Evolutionary conservation across 2,888 invertebrate genomes (phyloP), one percentile per base, ranked within the genome.

Genomic region (Sialis lutaria): DNA sequence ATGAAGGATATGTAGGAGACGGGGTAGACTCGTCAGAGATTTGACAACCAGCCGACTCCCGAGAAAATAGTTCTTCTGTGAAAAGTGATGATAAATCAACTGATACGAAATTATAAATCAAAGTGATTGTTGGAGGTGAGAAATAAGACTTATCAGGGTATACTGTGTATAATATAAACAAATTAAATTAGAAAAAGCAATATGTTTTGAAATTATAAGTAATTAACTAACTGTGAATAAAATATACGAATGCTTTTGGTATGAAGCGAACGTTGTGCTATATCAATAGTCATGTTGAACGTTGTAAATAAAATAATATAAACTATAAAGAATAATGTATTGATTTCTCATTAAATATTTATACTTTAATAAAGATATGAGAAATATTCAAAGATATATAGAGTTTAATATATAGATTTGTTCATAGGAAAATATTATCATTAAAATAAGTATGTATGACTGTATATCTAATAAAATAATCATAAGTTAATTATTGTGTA

Each of bases 1-100:
- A 88, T 61, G 88, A 88, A 64, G 88, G 87, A 12, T 88, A 88
- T 63, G 88, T 85, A 47, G 88, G 87, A 37, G 88, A 87, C 55
- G 72, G 67, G 32, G 70, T 67, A 44, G 75, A 75, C 58, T 75
- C 77, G 50, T 74, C 77, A 57, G 81, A 80, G 59, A 80, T 79
- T 67, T 80, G 79, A 79, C 78, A 70, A 60, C 67, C 69, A 56
- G 67, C 5, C 45, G 22, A 30, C 40, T 32, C 45, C 45, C 34
- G n/a, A 13, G 40, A 40, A 45, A 33, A 31, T 45, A 33, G 7
- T 39, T 30, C 6, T n/a, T 39, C 12, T n/a, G 8, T 12, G 5
- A 43, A 32, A 31, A 32, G 31, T 22, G 22, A 13, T 12, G 13
- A 43, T 6, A 4, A 13, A 43, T 10, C 7, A 30, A 33, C 7